These are phyloP conservation scores for Ariopsis seemanni DNA, from an alignment of 2,113 vertebrate genomes.

Conservation along the genomic window DNA sequence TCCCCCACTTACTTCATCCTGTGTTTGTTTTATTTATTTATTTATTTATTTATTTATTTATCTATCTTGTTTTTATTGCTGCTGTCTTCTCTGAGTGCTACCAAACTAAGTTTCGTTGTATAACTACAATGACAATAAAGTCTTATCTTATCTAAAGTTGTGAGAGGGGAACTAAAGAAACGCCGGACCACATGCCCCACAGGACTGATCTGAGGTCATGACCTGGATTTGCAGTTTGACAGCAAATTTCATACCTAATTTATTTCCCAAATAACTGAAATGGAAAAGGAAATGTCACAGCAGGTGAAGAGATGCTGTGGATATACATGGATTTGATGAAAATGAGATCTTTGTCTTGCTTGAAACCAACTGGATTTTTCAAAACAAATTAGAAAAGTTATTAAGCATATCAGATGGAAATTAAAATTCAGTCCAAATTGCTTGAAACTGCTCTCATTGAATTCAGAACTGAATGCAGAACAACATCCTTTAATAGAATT, in stretches of 20 bases:
- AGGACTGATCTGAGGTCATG: not conserved
- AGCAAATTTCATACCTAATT: not conserved
- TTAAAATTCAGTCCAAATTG: too few species aligned
- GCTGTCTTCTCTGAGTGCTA: too few species aligned
- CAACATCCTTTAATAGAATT: too few species aligned
- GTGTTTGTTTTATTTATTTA: too few species aligned
- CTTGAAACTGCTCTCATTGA: too few species aligned
- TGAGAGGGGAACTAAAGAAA: not conserved
- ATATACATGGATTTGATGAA: not conserved
- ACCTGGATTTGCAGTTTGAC: not conserved
- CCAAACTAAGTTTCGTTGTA: too few species aligned
- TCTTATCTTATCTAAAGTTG: not conserved
- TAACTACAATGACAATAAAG: too few species aligned
- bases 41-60: too few species aligned
- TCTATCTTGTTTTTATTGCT: too few species aligned
- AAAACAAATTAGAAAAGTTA: not conserved
- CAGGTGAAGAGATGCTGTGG: not conserved
- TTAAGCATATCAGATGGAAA: too few species aligned
- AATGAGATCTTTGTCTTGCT: not conserved
- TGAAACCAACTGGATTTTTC: not conserved
- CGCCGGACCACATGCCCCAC: not conserved
- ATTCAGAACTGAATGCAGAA: too few species aligned
- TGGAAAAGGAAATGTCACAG: not conserved
- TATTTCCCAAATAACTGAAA: not conserved
- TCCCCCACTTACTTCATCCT: too few species aligned